Evolutionary conservation across 2,113 vertebrate species (phyloP), one percentile per base, ranked within the genome.

Genomic region (Equus przewalskii): DNA sequence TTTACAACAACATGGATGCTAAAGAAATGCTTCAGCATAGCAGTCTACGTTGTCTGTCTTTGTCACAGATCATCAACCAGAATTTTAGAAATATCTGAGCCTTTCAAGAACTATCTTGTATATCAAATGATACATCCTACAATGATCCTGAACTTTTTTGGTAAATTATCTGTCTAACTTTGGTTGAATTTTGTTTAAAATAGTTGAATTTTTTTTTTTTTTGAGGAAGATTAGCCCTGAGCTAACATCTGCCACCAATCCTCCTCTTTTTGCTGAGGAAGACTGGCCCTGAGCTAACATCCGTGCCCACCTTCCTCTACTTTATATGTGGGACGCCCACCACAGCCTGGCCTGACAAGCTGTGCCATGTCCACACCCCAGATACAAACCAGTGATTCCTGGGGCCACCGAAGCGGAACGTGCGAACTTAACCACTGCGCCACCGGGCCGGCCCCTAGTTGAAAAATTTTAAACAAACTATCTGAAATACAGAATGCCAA

Each of bases 121-220:
- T 36, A 84, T 62, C 28, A 89, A 26, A 36, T 4, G 3, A 64
- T 78, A 30, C 22, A 2, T 64, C 36, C 60, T 82, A 26, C 41
- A 54, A 30, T 44, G 7, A 87, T 21, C n/a, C 15, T 33, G 5
- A 76, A 28, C 19, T 41, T 85, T 44, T 73, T 78, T 92, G 67
- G 58, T 95, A 70, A 92, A 33, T 56, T 4, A 69, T 8, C 13
- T 5, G n/a, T 69, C 83, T 44, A 89, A 89, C 10, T 91, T 9
- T 62, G 49, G 51, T 49, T 93, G 21, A 19, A 58, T 85, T 89
- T 76, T 95, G n/a, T 64, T 87, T n/a, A 76, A 94, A 84, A 76
- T 69, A 64, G 79, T 80, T 95, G 44, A 80, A 92, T 3, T 41
- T 41, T 41, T 41, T 41, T 41, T 41, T 41, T 41, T 41, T 41